Percentiles rank a stretch among this genome's conserved stretches.
These are phyloP conservation scores for Isotomurus palustris DNA, from an alignment of 2,888 invertebrate species.

Conservation along the genomic window DNA sequence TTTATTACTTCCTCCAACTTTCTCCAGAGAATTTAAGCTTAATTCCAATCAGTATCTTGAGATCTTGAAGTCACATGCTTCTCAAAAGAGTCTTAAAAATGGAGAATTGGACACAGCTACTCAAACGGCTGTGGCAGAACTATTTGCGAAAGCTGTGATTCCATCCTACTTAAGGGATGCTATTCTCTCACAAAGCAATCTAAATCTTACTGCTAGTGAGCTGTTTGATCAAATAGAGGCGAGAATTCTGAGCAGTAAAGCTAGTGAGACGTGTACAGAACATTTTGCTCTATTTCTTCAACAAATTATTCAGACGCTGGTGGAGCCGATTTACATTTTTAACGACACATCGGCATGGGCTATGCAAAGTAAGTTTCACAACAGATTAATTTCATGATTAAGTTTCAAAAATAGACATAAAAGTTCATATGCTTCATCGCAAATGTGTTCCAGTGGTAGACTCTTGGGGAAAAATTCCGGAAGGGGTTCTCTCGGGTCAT, in stretches of 20 bases:
- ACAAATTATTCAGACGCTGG: neutral
- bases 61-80: neutral
- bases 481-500: slow-evolving; percentile 25
- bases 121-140: neutral
- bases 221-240: neutral
- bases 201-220: neutral
- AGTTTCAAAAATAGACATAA: neutral
- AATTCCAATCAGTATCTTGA: neutral
- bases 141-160: neutral
- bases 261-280: neutral
- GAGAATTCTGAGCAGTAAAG: neutral
- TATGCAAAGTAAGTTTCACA: slow-evolving; percentile 4
- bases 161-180: neutral
- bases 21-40: neutral
- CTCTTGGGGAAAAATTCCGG: slow-evolving; percentile 26
- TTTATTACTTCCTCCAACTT: neutral
- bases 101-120: neutral
- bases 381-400: neutral
- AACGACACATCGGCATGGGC: neutral
- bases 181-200: neutral
- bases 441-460: slow-evolving; percentile 24
- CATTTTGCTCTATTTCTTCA: neutral
- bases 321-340: neutral
- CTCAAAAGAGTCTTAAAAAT: neutral
- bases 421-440: neutral